Conservation (phyloP, 1,140 invertebrate species). For the Scylla paramamosain region DNA sequence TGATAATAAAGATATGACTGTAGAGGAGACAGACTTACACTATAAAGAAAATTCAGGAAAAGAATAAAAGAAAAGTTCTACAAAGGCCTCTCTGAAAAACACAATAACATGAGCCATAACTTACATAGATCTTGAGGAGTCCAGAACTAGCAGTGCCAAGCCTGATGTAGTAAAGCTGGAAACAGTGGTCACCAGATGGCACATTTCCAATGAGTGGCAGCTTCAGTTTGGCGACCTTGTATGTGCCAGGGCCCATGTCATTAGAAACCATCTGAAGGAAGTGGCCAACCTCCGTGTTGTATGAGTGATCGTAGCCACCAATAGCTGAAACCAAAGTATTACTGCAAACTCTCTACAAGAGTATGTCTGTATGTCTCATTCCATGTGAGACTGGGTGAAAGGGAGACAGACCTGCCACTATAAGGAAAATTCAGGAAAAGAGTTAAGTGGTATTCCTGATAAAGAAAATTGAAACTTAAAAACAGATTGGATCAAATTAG, state of each 20-base stretch:
- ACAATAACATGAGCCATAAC: background rate
- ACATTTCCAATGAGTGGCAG: background rate
- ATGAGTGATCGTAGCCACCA: constrained; percentile 44
- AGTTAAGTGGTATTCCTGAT: too few relatives aligned
- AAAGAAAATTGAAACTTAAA: too few relatives aligned
- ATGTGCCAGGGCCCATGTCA: background rate
- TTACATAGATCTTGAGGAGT: constrained; percentile 53
- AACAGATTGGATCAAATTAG: too few relatives aligned
- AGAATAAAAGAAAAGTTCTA: too few relatives aligned
- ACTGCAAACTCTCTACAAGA: background rate
- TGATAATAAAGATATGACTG: too few relatives aligned
- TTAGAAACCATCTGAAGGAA: constrained; percentile 50
- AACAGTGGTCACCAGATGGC: constrained; percentile 54
- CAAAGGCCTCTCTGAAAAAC: too few relatives aligned
- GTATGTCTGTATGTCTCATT: background rate
- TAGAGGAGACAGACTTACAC: too few relatives aligned
- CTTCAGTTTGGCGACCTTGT: constrained; percentile 34
- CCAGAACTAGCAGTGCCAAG: constrained; percentile 37
- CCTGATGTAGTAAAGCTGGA: constrained; percentile 60
- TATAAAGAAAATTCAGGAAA: too few relatives aligned
- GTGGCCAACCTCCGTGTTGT: constrained; percentile 48
- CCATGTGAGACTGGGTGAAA: background rate
- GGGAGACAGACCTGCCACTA: too few relatives aligned
- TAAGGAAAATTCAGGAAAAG: too few relatives aligned
- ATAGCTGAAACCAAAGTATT: background rate